These are phyloP conservation scores for Pelagia noctiluca DNA, from an alignment of 30 jellyfish, hydroid and myxozoan species.

Conservation along the genomic window DNA sequence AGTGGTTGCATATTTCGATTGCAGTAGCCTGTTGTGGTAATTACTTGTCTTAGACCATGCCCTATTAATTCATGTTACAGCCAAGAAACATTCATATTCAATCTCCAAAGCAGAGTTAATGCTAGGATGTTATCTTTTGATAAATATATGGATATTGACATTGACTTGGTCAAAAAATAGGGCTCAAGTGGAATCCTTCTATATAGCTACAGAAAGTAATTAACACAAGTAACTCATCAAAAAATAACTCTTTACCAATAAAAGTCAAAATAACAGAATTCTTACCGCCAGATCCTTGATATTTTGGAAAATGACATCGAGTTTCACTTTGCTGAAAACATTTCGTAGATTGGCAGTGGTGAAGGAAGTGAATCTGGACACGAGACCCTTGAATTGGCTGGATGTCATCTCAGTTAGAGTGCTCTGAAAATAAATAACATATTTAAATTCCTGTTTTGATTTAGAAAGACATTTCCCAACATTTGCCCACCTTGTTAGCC, in stretches of 20 bases:
- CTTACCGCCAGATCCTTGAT: constrained; percentile 67
- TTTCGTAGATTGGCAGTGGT: constrained; percentile 61
- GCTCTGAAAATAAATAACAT: constrained; percentile 24
- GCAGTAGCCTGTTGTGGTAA: too few species aligned
- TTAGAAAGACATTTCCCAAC: neutral
- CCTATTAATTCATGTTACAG: too few species aligned
- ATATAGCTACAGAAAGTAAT: neutral
- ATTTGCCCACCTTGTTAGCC: neutral
- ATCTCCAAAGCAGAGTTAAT: too few species aligned
- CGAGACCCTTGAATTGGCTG: constrained; percentile 68
- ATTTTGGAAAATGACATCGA: constrained; percentile 65
- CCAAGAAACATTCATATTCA: too few species aligned
- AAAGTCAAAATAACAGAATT: too few species aligned
- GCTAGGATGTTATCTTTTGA: neutral
- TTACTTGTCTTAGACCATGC: too few species aligned
- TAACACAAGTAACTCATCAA: neutral
- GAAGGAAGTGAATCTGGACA: constrained; percentile 53
- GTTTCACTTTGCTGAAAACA: constrained; percentile 45
- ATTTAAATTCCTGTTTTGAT: neutral
- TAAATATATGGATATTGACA: neutral
- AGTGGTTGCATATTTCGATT: too few species aligned
- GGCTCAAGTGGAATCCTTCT: neutral
- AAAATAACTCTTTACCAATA: neutral
- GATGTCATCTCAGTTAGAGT: constrained; percentile 73
- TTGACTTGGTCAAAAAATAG: neutral